Percentiles rank a stretch among this genome's conserved stretches.
These are phyloP conservation scores for Lichenostomus cassidix DNA, from an alignment of 2,113 vertebrate species.

Conservation along the genomic window DNA sequence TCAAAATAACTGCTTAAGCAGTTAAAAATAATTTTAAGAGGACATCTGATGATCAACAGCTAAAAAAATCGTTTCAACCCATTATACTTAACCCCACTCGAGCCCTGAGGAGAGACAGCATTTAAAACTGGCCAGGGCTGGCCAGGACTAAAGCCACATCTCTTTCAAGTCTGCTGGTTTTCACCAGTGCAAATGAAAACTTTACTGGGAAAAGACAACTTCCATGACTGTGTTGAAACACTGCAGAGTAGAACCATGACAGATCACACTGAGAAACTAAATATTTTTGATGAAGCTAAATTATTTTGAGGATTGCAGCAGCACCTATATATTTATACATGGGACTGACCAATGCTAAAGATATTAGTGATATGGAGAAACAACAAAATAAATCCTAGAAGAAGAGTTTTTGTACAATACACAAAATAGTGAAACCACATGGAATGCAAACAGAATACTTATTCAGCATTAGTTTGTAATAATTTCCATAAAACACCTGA, in stretches of 20 bases:
- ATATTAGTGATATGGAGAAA: neutral
- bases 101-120: neutral
- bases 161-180: neutral
- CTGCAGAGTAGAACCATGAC: neutral
- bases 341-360: neutral
- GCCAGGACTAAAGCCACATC: neutral
- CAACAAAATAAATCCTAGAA: neutral
- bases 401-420: neutral
- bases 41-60: neutral
- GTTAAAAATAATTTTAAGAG: conserved; percentile 37
- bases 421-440: neutral
- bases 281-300: neutral
- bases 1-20: conserved; percentile 25
- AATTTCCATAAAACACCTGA: neutral
- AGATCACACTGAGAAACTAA: neutral
- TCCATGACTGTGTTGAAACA: neutral
- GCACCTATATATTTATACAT: neutral
- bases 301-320: neutral
- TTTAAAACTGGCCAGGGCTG: neutral
- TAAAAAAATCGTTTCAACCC: neutral
- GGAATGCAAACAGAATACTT: neutral
- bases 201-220: neutral
- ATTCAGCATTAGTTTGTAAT: neutral
- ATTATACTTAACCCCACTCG: neutral
- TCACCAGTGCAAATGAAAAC: neutral